A percentile compares a stretch with the other conserved stretches of the same genome.
phyloP scores from a whole-genome alignment of 2,113 vertebrate genomes.

The Chaenocephalus aceratus region DNA sequence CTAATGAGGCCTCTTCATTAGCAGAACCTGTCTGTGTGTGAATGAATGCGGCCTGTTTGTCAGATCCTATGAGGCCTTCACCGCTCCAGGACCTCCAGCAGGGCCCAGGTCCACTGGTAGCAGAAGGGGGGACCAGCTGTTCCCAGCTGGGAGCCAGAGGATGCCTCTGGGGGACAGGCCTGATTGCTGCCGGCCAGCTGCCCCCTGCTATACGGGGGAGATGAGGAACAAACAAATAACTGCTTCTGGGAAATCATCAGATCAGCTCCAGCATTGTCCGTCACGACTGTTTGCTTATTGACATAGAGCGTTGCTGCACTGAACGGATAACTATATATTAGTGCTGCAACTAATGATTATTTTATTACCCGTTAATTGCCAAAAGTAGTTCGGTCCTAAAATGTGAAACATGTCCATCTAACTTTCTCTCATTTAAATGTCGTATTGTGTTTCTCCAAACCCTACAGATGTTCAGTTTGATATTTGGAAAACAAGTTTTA shows the following conservation, averaged over 20 bases:
- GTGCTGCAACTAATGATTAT: too few relatives aligned
- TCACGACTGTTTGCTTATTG: slow-evolving; percentile 16
- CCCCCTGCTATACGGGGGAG: slow-evolving; percentile 74
- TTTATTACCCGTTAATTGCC: too few relatives aligned
- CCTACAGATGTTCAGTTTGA: too few relatives aligned
- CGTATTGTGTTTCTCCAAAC: too few relatives aligned
- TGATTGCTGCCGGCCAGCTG: slow-evolving; percentile 82
- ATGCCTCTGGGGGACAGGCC: slow-evolving; percentile 76
- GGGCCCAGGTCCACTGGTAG: slow-evolving; percentile 60
- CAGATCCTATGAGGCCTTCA: slow-evolving; percentile 48
- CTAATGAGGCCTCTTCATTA: slow-evolving; percentile 77
- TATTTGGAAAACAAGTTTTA: too few relatives aligned
- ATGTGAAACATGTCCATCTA: too few relatives aligned
- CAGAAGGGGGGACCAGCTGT: slow-evolving; percentile 83
- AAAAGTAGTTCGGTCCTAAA: too few relatives aligned
- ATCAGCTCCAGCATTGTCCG: slow-evolving; percentile 14
- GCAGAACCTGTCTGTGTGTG: slow-evolving; percentile 52
- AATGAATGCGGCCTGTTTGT: slow-evolving; percentile 67
- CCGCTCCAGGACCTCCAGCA: slow-evolving; percentile 67
- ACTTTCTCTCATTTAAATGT: too few relatives aligned
- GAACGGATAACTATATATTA: not conserved
- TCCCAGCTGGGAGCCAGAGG: slow-evolving; percentile 82
- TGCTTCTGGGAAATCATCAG: slow-evolving; percentile 40
- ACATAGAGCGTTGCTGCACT: not conserved
- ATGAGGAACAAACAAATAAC: slow-evolving; percentile 74